phyloP scores from a whole-genome alignment of 1,140 invertebrate species.

The Meteorus sp. region DNA sequence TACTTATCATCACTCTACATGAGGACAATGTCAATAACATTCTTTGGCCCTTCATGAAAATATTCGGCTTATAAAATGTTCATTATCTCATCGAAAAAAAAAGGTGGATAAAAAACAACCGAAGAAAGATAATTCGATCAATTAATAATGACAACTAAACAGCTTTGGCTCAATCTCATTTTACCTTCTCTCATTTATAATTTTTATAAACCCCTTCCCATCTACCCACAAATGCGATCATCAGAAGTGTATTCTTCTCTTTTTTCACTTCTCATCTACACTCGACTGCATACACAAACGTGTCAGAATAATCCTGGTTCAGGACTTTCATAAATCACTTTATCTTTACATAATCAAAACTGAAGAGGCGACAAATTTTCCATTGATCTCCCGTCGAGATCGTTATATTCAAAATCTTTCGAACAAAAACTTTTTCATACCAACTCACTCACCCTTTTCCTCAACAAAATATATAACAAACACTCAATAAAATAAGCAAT shows the following conservation, averaged over 20 bases:
- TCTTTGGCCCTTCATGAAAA: no score
- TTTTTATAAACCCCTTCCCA: background rate
- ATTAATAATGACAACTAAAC: conserved; percentile 23
- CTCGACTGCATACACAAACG: no score
- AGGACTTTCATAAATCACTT: conserved; percentile 1
- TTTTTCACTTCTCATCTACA: no score
- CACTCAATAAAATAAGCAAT: no score
- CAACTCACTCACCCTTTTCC: background rate
- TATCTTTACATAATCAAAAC: background rate
- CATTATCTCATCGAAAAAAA: no score
- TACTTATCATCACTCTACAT: no score
- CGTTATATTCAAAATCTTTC: conserved; percentile 4
- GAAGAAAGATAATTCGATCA: conserved; percentile 27
- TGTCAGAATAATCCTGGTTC: background rate
- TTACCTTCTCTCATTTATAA: conserved; percentile 11
- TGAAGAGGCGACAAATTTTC: conserved; percentile 11
- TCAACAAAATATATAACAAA: no score
- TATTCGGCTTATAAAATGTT: no score
- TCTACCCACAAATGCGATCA: background rate
- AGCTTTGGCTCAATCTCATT: background rate
- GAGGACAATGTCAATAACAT: no score
- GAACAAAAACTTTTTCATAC: background rate
- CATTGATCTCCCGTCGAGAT: conserved; percentile 13
- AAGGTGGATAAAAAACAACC: no score
- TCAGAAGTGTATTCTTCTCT: no score